Base-by-base conservation (phyloP, 2,797 vertebrate genomes). In the Rhinichthys osculus region DNA sequence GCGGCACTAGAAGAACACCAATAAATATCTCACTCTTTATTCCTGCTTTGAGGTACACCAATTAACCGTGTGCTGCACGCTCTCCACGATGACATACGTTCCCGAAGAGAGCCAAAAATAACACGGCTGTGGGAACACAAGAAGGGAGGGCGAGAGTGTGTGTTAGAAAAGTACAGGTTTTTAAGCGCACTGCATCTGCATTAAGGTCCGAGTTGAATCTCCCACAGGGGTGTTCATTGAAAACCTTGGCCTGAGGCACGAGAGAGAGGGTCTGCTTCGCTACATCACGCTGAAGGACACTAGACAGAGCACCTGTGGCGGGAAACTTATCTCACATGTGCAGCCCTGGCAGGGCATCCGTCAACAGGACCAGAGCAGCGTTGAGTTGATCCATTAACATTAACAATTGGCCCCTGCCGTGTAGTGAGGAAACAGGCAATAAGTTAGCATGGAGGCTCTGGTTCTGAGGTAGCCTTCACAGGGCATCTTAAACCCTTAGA, bases 11-110 rank as follows among this genome's bases (percentile, higher is more conserved):
- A 83, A 92, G 90, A 91, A 90, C 90, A 44, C 94, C 94, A 94
- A 95, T 94, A 95, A 94, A 95, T 94, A 93, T 95, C 64, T 74
- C 81, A 89, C 89, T 85, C 85, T 54, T 91, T 90, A 93, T 90
- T 92, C 89, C 88, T 77, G 87, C 92, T 93, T 94, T 93, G 93
- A 95, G 94, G 92, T 93, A 91, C 91, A 90, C 90, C 94, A 95
- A 96, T 96, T 94, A 95, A 92, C 91, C 90, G 91, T 92, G 92
- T 90, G 87, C 91, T 84, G 89, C 92, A 90, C 86, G 77, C 89
- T 87, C 91, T 92, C 91, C 91, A 84, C 88, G 86, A 92, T 95
- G 95, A 95, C 94, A 94, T 89, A 92, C 87, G 92, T 92, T 89
- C 91, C 91, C 77, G 72, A 89, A 57, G 67, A 54, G 69, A 78